These are phyloP conservation scores for Marcusenius ussheri DNA, from an alignment of 2,113 vertebrate genomes.

Conservation along the genomic window DNA sequence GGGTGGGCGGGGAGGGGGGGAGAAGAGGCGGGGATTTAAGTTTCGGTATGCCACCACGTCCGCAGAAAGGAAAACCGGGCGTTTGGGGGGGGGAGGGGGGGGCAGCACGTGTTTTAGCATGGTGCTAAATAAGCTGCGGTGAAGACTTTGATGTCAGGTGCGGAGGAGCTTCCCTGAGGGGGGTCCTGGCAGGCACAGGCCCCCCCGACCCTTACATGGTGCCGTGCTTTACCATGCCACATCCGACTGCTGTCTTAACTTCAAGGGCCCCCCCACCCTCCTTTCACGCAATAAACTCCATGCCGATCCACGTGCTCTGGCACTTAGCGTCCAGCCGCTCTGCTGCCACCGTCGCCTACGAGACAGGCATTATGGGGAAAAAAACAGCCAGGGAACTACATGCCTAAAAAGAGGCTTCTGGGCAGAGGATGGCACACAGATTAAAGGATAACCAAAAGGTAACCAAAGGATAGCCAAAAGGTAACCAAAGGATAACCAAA, in stretches of 20 bases:
- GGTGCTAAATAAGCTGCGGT: background rate
- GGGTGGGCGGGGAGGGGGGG: background rate
- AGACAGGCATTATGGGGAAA: background rate
- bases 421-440: background rate
- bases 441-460: background rate
- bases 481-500: too few relatives aligned
- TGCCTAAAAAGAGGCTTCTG: background rate
- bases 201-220: conserved; percentile 58
- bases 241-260: conserved; percentile 56
- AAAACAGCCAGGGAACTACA: background rate
- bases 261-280: conserved; percentile 46
- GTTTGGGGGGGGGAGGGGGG: background rate
- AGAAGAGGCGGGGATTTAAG: background rate
- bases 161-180: background rate
- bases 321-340: conserved; percentile 39
- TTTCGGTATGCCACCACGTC: background rate
- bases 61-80: background rate
- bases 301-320: conserved; percentile 45
- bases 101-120: background rate
- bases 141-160: background rate
- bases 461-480: background rate
- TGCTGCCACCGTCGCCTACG: conserved; percentile 35
- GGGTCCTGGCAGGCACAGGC: conserved; percentile 23
- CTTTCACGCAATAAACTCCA: conserved; percentile 59
- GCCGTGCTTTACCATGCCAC: conserved; percentile 48